Evolutionary conservation across 2,113 vertebrate genomes (phyloP), one percentile per base, ranked within the genome.

Genomic region (Chaetodon trifascialis): DNA sequence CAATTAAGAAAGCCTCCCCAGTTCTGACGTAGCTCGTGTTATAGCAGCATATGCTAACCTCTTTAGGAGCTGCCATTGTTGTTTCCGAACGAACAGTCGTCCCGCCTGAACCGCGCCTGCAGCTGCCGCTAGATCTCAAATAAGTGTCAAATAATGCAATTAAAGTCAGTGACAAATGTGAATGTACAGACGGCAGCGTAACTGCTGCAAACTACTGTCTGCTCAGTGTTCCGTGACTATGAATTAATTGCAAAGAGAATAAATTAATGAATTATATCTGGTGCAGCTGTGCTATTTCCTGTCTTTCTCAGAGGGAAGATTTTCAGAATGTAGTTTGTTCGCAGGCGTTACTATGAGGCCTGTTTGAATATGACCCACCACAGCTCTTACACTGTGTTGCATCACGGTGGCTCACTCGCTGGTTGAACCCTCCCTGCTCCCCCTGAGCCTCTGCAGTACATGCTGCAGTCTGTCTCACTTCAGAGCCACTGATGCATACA

Each of bases 361-460:
- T 76, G 17, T 62, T 40, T 54, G 19, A 77, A 11, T 60, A 14
- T 9, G 46, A 73, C 51, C 65, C 19, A 9, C 47, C 58, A 56
- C 17, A 49, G 72, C 74, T 86, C 89, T 94, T 93, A 76, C 92
- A 80, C 3, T 58, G 73, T 69, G 85, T 95, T 94, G 92, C 95
- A 93, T 95, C 90, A 90, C 87, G 87, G 66, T 46, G 14, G 25
- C 66, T 84, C n/a, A 46, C 59, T 78, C 25, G 10, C 70, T 70
- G 52, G 40, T n/a, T 79, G 83, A 82, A 68, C 72, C 76, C 73
- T 63, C 79, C 66, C 76, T 59, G 54, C 73, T 80, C 38, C 63
- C 73, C 52, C 36, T 12, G 76, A 86, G 81, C 81, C 86, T 90
- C 88, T 89, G 91, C 91, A 87, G 86, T 86, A 77, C 79, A 65